Evolutionary conservation across 2,888 invertebrate species (phyloP), one percentile per base, ranked within the genome.

Genomic region (Nipponacmea schrenckii): DNA sequence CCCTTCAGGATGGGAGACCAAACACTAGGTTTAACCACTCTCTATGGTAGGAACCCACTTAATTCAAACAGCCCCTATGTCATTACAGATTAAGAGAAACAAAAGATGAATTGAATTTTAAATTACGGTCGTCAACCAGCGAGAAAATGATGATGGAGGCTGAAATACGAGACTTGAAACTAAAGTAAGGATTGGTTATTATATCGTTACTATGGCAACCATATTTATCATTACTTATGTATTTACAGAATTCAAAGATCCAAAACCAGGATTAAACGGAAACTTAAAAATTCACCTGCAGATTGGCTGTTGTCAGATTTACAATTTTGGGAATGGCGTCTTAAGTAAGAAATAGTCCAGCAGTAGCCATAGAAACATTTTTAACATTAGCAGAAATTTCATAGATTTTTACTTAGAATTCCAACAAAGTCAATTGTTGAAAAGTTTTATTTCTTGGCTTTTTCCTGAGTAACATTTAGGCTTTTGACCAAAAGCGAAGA

Each of bases 71-170:
- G 12, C 3, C n/a, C 4, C 24, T 56, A 24, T 20, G n/a, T 69
- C n/a, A n/a, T 71, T 76, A 71, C 79, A 88, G 88, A 77, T 80
- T 88, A 65, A 79, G 83, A 64, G 85, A 85, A 68, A 82, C 87
- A 44, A 84, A 85, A 66, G 81, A 83, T 67, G 86, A 87, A 76
- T 80, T 88, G 71, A 84, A 85, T 76, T 78, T 82, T 68, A 84
- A 82, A 68, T 75, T 84, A 69, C 78, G 86, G 46, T 77, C 80
- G 31, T 83, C 87, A 4, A 82, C 83, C 63, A 87, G 85, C 76
- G 87, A 86, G 64, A 87, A 88, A 79, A 88, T 88, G 82, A 84
- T 87, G 68, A 80, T 81, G 20, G 87, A 88, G 67, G 78, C 84
- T 70, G 88, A 88, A 77, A 75, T 82, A 62, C 75, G 81, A 46